Evolutionary conservation across 2,113 vertebrate genomes (phyloP).

Genomic region (Phocoena phocoena): DNA sequence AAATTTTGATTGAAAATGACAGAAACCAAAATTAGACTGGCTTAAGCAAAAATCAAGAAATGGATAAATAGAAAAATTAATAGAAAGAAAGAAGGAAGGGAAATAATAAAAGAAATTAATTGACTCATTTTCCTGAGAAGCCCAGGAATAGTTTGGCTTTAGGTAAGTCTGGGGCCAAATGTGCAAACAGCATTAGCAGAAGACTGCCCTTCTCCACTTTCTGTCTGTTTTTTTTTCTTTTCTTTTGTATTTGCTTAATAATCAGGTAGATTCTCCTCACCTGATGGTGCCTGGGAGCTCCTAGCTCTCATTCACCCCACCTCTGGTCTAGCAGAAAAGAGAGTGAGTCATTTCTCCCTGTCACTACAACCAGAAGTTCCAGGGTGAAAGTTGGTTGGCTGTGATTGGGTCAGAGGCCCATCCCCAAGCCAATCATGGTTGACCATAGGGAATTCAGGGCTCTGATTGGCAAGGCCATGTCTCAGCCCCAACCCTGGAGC

Average conservation of each 20-base stretch:
- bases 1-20: background rate
- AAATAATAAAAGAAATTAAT: background rate
- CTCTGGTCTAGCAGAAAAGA: background rate
- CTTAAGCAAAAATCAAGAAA: background rate
- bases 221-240: background rate
- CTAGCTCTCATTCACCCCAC: background rate
- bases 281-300: background rate
- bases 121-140: background rate
- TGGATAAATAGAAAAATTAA: background rate
- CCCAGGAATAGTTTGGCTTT: background rate
- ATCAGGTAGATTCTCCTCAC: background rate
- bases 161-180: background rate
- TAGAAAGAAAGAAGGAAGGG: background rate
- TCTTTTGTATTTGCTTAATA: background rate
- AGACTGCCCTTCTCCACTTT: background rate
- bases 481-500: background rate
- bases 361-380: background rate
- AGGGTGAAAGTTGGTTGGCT: background rate
- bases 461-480: background rate
- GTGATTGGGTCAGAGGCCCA: background rate
- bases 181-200: background rate
- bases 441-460: background rate
- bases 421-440: background rate
- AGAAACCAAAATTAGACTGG: constrained; percentile 5
- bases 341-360: background rate